Evolutionary conservation across 2,797 vertebrate species (phyloP).

Genomic region (Acipenser oxyrinchus): DNA sequence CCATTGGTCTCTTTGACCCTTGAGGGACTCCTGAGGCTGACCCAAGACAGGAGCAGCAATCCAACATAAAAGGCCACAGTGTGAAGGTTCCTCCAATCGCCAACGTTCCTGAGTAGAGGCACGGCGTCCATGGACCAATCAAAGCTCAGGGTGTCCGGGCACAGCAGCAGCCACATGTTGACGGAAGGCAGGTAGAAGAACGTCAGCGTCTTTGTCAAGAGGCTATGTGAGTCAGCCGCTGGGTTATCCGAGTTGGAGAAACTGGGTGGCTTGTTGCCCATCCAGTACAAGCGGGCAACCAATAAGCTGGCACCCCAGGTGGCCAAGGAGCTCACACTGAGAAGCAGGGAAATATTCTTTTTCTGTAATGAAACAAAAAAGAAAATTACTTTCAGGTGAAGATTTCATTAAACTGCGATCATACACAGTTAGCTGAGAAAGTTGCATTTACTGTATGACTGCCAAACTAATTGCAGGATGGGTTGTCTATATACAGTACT

Average conservation of each 20-base stretch:
- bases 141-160: conserved; percentile 90
- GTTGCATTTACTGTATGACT: no score
- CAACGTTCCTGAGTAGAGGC: conserved; percentile 76
- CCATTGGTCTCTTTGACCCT: conserved; percentile 68
- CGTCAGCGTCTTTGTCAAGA: conserved; percentile 77
- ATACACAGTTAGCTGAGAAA: neutral
- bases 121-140: conserved; percentile 98
- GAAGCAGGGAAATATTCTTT: conserved; percentile 74
- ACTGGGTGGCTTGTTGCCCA: conserved; percentile 96
- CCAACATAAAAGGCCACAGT: conserved; percentile 76
- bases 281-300: conserved; percentile 89
- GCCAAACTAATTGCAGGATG: no score
- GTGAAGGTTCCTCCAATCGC: conserved; percentile 83
- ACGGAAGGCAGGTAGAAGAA: conserved; percentile 85
- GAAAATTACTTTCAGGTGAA: no score
- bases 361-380: conserved; percentile 53
- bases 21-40: conserved; percentile 57
- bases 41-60: conserved; percentile 70
- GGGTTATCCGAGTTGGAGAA: conserved; percentile 99
- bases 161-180: conserved; percentile 91
- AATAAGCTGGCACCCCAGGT: conserved; percentile 77
- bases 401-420: neutral
- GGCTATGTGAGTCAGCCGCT: conserved; percentile 79
- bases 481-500: no score
- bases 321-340: conserved; percentile 76